Evolutionary conservation across 2,888 invertebrate genomes (phyloP).

Genomic region (Drosophila algonquin): DNA sequence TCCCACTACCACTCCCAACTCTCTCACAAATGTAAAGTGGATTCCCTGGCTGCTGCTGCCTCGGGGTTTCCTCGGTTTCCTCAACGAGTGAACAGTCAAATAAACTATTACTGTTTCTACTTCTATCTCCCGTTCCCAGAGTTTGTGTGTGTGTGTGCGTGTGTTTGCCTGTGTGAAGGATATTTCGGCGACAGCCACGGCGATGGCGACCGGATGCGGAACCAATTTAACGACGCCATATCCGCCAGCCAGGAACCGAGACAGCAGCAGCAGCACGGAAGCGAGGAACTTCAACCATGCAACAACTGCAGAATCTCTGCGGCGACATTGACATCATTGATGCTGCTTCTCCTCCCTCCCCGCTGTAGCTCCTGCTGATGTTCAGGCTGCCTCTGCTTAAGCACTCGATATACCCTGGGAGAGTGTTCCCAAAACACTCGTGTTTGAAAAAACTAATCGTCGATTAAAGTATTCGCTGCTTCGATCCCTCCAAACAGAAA

Average conservation of each 20-base stretch:
- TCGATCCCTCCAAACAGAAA: too few relatives aligned
- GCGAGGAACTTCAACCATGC: slow-evolving; percentile 4
- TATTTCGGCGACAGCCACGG: slow-evolving; percentile 24
- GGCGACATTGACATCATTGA: slow-evolving; percentile 42
- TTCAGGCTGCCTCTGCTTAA: not conserved
- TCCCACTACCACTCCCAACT: slow-evolving; percentile 27
- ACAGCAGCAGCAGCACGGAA: slow-evolving; percentile 1
- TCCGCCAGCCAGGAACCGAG: slow-evolving; percentile 36
- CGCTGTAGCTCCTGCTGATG: not conserved
- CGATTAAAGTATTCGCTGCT: too few relatives aligned
- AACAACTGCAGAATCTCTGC: slow-evolving; percentile 50
- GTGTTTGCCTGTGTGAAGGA: slow-evolving; percentile 10
- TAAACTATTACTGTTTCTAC: slow-evolving; percentile 20
- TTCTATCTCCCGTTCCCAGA: slow-evolving; percentile 1
- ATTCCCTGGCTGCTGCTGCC: slow-evolving; percentile 29
- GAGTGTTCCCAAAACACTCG: too few relatives aligned
- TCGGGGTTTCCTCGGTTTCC: slow-evolving; percentile 5
- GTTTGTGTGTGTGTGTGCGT: not conserved
- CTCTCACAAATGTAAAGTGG: slow-evolving; percentile 28
- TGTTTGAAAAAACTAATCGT: too few relatives aligned
- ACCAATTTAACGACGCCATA: slow-evolving; percentile 55
- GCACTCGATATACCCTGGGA: too few relatives aligned
- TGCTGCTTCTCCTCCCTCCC: slow-evolving; percentile 16
- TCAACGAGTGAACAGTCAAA: slow-evolving; percentile 10
- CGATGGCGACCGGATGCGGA: slow-evolving; percentile 47